Evolutionary conservation across 2,797 vertebrate species (phyloP).

Genomic region (Sylvia borin): DNA sequence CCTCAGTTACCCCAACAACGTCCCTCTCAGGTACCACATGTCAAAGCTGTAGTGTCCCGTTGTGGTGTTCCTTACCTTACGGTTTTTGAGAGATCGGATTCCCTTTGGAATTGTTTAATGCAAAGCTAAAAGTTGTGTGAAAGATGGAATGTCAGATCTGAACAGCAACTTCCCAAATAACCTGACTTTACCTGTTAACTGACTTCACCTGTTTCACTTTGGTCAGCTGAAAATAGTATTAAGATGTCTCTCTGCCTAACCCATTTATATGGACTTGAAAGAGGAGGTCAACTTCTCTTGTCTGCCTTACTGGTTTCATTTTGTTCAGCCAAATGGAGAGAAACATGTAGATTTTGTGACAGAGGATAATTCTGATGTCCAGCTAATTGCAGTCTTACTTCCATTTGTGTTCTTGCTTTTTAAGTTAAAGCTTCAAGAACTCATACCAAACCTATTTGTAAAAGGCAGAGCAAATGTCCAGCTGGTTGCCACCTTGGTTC

Average conservation of each 20-base stretch:
- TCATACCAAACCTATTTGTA: neutral
- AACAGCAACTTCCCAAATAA: neutral
- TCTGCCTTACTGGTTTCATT: neutral
- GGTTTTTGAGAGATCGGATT: neutral
- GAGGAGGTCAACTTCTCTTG: neutral
- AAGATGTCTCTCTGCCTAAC: neutral
- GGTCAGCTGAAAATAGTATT: neutral
- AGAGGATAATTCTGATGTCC: neutral
- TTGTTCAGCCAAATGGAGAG: neutral
- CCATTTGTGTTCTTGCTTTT: neutral
- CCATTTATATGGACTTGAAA: neutral
- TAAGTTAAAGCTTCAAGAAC: neutral
- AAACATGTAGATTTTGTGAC: neutral
- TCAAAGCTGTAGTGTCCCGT: neutral
- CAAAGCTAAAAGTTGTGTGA: neutral
- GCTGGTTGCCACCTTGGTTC: neutral
- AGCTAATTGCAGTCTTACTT: neutral
- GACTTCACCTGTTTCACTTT: neutral
- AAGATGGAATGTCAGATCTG: neutral
- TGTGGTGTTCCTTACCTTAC: neutral
- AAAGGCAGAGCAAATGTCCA: neutral
- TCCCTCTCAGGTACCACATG: slow-evolving; percentile 86
- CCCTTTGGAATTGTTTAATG: neutral
- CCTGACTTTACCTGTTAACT: neutral
- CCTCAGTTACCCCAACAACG: slow-evolving; percentile 96